A percentile compares a stretch with the other conserved stretches of the same genome.
Conservation (phyloP, 2,797 vertebrate species). For the Clamator glandarius region DNA sequence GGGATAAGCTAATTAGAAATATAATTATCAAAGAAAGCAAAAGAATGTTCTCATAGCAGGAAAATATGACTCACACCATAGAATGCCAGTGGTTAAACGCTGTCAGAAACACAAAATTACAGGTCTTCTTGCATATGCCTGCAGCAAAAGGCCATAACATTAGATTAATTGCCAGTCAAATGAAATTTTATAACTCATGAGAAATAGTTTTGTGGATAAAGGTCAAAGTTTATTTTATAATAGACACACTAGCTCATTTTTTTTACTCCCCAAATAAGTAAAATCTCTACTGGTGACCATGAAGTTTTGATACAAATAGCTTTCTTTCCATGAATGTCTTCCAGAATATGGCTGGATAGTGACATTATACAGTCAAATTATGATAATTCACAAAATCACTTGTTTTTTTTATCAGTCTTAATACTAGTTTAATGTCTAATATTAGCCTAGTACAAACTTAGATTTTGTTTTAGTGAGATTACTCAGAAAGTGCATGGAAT, state of each 20-base stretch:
- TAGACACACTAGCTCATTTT: background rate
- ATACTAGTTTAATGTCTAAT: background rate
- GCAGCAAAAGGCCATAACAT: background rate
- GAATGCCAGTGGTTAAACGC: background rate
- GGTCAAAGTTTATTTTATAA: background rate
- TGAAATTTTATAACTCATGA: background rate
- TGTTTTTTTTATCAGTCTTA: background rate
- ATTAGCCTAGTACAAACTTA: background rate
- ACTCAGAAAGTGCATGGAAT: background rate
- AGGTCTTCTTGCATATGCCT: background rate
- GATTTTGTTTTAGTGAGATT: background rate
- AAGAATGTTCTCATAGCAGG: background rate
- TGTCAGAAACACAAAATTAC: background rate
- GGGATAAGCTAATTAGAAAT: background rate
- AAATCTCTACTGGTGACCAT: background rate
- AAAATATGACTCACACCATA: background rate
- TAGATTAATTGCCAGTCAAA: background rate
- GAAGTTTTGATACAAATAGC: background rate
- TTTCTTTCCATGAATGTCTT: background rate
- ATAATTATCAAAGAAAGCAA: background rate
- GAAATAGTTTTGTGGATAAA: background rate
- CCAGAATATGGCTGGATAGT: background rate
- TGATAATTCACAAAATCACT: background rate
- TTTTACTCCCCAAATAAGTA: background rate
- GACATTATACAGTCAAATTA: background rate